Conservation (phyloP, 2,113 vertebrate genomes). For the Oryzias woworae region DNA sequence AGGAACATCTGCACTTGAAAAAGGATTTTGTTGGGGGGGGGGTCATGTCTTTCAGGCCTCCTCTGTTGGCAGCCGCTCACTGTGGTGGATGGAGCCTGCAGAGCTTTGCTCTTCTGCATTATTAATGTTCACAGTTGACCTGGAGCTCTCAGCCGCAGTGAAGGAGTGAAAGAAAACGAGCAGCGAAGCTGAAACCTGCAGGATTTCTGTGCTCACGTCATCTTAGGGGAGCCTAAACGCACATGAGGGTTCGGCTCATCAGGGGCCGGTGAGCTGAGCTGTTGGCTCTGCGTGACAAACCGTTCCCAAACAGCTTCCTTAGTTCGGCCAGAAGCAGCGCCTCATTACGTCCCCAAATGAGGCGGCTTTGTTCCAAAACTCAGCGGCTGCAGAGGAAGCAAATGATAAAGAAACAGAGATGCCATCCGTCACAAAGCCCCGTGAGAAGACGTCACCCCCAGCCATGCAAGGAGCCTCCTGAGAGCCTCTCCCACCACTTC, state of each 20-base stretch:
- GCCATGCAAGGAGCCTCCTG: conserved; percentile 64
- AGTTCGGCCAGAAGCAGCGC: conserved; percentile 23
- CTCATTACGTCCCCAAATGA: conserved; percentile 50
- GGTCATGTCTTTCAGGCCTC: too few relatives aligned
- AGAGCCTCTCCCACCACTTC: conserved; percentile 56
- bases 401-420: conserved; percentile 22
- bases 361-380: conserved; percentile 28
- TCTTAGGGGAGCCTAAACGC: conserved; percentile 4
- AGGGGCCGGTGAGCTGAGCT: conserved; percentile 7
- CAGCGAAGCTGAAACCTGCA: conserved; percentile 5
- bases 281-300: conserved; percentile 31
- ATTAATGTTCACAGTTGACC: conserved; percentile 73
- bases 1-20: too few relatives aligned
- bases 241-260: conserved; percentile 20
- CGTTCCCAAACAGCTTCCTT: conserved; percentile 36
- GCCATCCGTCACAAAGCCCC: conserved; percentile 48
- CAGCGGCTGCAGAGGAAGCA: conserved; percentile 9
- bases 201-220: conserved; percentile 2
- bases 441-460: conserved; percentile 66
- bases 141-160: conserved; percentile 26
- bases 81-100: too few relatives aligned
- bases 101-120: conserved; percentile 55
- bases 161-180: not conserved
- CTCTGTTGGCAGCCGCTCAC: too few relatives aligned
- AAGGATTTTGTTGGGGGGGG: too few relatives aligned